phyloP scores from a whole-genome alignment of 2,797 vertebrate genomes.

The Zenarchopterus dispar region DNA sequence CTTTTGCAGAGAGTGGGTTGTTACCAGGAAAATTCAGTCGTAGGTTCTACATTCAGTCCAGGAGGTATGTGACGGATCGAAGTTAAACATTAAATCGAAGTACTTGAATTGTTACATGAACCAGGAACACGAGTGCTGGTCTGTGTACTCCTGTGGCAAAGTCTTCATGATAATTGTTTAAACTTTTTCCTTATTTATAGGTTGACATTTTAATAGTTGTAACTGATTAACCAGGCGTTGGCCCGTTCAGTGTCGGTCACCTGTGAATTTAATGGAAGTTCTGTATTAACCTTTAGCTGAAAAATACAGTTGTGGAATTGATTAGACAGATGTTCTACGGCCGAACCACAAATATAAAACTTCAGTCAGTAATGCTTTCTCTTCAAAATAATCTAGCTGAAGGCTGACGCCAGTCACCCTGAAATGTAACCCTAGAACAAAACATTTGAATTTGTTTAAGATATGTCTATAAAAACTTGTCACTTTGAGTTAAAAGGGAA shows the following conservation, averaged over 20 bases:
- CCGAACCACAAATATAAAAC: too few species aligned
- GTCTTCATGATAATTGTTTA: background rate
- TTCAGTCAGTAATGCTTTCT: too few species aligned
- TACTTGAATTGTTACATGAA: too few species aligned
- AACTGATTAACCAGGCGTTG: slow-evolving; percentile 12
- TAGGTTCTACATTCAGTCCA: background rate
- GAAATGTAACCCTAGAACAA: too few species aligned
- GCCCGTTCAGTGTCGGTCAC: background rate
- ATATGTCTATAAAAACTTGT: too few species aligned
- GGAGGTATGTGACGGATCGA: background rate
- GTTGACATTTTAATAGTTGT: background rate
- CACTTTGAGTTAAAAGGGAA: too few species aligned
- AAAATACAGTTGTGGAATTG: too few species aligned
- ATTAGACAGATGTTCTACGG: too few species aligned
- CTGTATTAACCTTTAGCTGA: background rate
- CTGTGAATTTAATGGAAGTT: background rate
- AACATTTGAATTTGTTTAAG: too few species aligned
- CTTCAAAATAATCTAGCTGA: too few species aligned
- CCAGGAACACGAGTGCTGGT: background rate
- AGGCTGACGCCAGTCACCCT: too few species aligned
- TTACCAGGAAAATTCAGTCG: background rate
- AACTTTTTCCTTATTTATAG: slow-evolving; percentile 10
- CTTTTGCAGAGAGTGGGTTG: slow-evolving; percentile 5
- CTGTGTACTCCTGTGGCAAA: background rate
- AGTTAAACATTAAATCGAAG: background rate